Conservation (phyloP, 2,888 invertebrate species). For the Metalampra italica region DNA sequence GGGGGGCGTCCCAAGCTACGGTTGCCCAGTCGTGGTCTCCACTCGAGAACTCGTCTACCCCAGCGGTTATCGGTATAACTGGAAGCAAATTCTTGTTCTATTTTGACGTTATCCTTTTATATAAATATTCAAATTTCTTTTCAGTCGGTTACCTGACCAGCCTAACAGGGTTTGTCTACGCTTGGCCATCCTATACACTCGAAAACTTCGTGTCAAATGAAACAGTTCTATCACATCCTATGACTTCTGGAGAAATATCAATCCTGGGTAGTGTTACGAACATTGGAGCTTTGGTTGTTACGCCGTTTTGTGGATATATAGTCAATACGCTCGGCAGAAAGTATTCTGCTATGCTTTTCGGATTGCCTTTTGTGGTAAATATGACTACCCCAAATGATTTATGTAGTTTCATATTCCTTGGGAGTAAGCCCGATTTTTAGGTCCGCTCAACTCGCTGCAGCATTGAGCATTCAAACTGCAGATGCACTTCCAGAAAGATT, state of each 20-base stretch:
- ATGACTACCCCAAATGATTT: not conserved
- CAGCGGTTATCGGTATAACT: no score
- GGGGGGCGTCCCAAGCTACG: no score
- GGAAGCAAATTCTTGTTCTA: no score
- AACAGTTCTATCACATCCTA: conserved; percentile 47
- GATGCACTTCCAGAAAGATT: no score
- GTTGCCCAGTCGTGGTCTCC: no score
- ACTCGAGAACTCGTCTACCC: no score
- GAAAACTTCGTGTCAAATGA: conserved; percentile 51
- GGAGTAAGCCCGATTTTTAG: no score
- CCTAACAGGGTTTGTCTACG: conserved; percentile 53
- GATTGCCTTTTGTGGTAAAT: conserved; percentile 58
- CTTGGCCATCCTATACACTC: conserved; percentile 66
- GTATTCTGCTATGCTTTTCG: conserved; percentile 58
- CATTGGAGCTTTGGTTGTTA: conserved; percentile 48
- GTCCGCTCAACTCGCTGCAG: no score
- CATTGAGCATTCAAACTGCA: no score
- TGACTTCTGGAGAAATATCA: conserved; percentile 50
- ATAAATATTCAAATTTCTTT: conserved; percentile 11
- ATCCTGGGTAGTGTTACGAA: conserved; percentile 60
- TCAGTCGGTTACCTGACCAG: conserved; percentile 53
- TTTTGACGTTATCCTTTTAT: not conserved
- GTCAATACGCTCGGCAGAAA: conserved; percentile 58
- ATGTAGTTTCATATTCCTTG: no score
- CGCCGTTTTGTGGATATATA: conserved; percentile 54